Evolutionary conservation across 2,888 invertebrate genomes (phyloP), one percentile per base, ranked within the genome.

Genomic region (Lasioglossum pauxillum): DNA sequence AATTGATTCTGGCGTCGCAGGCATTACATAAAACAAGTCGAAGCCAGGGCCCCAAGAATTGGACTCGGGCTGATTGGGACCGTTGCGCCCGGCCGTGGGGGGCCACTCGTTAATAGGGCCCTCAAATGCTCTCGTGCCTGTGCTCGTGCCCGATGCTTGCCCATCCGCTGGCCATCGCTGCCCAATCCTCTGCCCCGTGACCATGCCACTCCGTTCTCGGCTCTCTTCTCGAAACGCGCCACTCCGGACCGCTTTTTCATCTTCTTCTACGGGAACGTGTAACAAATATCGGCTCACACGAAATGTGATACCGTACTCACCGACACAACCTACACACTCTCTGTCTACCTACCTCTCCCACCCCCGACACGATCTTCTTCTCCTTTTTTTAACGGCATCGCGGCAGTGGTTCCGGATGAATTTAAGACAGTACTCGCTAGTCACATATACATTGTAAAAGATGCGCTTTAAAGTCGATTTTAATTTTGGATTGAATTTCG

Each of bases 1-100:
- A 93, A 93, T 93, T 93, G 93, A 93, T 93, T 93, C 90, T 90
- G 93, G 93, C 93, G 90, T 92, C 89, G 91, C 90, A 90, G 89
- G 90, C 90, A 93, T 93, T 92, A 92, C 93, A 93, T 93, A 93
- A 93, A 93, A 93, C 92, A 92, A 93, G 92, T 91, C 90, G 89
- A 86, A 89, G 85, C 82, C 57, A 73, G 78, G 83, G 86, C 27
- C 82, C 82, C 82, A 87, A 74, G 89, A 89, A 90, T 91, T 86
- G 92, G 89, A 90, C 86, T 87, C 83, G 85, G 91, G 90, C 88
- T 92, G 93, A 93, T 92, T 93, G 91, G 93, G 90, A 90, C 91
- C 87, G 91, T 90, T 91, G 91, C 75, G 83, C 57, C 57, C 80
- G 88, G 88, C 91, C 89, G 89, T 92, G 86, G 93, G 93, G 93